Evolutionary conservation across 2,113 vertebrate genomes (phyloP).

Genomic region (Cromileptes altivelis): DNA sequence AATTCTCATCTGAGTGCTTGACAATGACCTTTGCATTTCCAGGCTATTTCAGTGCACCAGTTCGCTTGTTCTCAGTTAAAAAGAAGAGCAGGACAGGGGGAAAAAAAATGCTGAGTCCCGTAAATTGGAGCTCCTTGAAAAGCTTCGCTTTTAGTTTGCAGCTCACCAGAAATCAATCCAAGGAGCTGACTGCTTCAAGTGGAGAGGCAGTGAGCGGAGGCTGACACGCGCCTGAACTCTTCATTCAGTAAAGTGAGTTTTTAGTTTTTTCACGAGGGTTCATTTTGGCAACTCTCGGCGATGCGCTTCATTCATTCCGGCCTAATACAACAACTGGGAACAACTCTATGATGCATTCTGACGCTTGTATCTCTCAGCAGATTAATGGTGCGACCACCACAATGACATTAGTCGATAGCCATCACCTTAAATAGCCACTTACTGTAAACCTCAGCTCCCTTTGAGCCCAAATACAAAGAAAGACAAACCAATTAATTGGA

Average conservation of each 20-base stretch:
- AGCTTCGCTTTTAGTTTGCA: slow-evolving; percentile 34
- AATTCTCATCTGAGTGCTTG: slow-evolving; percentile 30
- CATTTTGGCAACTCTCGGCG: background rate
- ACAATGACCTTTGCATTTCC: slow-evolving; percentile 55
- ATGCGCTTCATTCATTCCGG: slow-evolving; percentile 12
- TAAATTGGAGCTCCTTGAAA: slow-evolving; percentile 64
- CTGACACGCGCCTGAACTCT: slow-evolving; percentile 18
- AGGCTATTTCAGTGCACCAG: slow-evolving; percentile 34
- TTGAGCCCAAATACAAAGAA: slow-evolving; percentile 33
- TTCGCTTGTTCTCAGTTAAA: slow-evolving; percentile 55
- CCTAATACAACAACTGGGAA: slow-evolving; percentile 8
- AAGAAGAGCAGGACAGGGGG: slow-evolving; percentile 21
- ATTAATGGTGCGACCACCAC: slow-evolving; percentile 32
- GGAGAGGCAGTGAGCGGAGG: slow-evolving; percentile 11
- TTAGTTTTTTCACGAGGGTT: slow-evolving; percentile 13
- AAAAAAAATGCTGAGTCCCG: slow-evolving; percentile 53
- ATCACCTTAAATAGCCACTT: slow-evolving; percentile 56
- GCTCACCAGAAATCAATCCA: slow-evolving; percentile 66
- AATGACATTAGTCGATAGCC: slow-evolving; percentile 39
- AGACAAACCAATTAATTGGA: slow-evolving; percentile 50
- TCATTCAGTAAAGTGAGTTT: slow-evolving; percentile 40
- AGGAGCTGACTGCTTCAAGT: slow-evolving; percentile 52
- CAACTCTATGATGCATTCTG: slow-evolving; percentile 8
- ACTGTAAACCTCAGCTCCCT: slow-evolving; percentile 37
- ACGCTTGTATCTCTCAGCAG: slow-evolving; percentile 31